phyloP scores from a whole-genome alignment of 2,888 invertebrate species.

The Spilarctia lutea region DNA sequence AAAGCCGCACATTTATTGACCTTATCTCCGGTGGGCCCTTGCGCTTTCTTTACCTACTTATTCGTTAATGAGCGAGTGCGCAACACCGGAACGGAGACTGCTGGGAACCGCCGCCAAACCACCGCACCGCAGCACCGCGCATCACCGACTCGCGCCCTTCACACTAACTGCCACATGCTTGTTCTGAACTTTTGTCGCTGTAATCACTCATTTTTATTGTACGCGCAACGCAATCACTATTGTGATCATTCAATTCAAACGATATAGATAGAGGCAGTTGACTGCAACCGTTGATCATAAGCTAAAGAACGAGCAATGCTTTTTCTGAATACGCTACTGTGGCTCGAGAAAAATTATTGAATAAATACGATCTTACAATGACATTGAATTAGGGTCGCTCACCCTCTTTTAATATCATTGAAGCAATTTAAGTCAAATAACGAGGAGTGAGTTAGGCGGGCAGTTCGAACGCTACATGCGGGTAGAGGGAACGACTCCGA shows the following conservation, averaged over 20 bases:
- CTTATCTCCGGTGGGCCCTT: conserved; percentile 82
- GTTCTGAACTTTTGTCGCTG: conserved; percentile 42
- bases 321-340: conserved; percentile 13
- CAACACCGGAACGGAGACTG: conserved; percentile 70
- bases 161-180: conserved; percentile 44
- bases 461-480: conserved; percentile 42
- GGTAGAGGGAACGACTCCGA: conserved; percentile 62
- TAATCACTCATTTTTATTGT: conserved; percentile 43
- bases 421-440: conserved; percentile 19
- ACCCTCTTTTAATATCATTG: conserved; percentile 15
- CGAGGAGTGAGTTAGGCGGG: conserved; percentile 31
- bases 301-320: conserved; percentile 21
- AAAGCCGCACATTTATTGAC: conserved; percentile 81
- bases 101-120: conserved; percentile 59
- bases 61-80: conserved; percentile 74
- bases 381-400: conserved; percentile 12
- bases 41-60: conserved; percentile 71
- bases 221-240: conserved; percentile 46
- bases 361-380: conserved; percentile 3
- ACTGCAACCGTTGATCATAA: conserved; percentile 27
- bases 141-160: conserved; percentile 38
- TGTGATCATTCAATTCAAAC: conserved; percentile 43
- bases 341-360: conserved; percentile 16
- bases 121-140: conserved; percentile 23
- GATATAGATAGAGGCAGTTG: conserved; percentile 38